Base-by-base conservation (phyloP, 2,113 vertebrate genomes). In the Mola mola region DNA sequence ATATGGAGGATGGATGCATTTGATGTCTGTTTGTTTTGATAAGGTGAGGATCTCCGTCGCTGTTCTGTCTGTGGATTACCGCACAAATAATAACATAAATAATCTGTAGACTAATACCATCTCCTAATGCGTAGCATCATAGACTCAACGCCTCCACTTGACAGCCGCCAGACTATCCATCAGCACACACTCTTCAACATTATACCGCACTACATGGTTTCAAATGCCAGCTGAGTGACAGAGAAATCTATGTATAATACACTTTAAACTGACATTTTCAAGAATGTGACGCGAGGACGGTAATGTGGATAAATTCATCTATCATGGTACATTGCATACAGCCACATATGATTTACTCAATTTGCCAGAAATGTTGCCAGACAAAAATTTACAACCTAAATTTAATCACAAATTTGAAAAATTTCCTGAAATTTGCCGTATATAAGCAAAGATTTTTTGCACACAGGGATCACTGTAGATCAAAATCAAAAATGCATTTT, bases 91-190 rank as follows among this genome's bases (percentile, higher is more conserved):
- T 50, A 83, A 83, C 28, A 36, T 57, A 73, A 58, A 84, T 79
- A 75, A 85, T 85, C 81, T 81, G 71, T 61, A 59, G 76, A 71
- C 80, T 87, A 84, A 88, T 81, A 76, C 85, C 41, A 33, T 59
- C 77, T 33, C 29, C 60, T 82, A 88, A 87, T 88, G 77, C 82
- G 66, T 58, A 55, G 78, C 61, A 57, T 75, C 72, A 69, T 40
- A 56, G 57, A 66, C 55, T 36, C 29, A 5, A 64, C 66, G 66
- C 74, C 80, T 74, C 47, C 73, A 56, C 50, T 49, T 79, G 69
- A 79, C 76, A 79, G 63, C 38, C 43, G 24, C 51, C 50, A 82
- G 67, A 77, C 77, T 28, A 69, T 56, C 61, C 72, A 57, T 57
- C 58, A 24, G 58, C 34, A 24, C 37, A 29, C 51, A 31, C 31